Percentiles rank a stretch among this genome's conserved stretches.
Conservation (phyloP, 1,140 invertebrate species). For the Hylaeus anthracinus region DNA sequence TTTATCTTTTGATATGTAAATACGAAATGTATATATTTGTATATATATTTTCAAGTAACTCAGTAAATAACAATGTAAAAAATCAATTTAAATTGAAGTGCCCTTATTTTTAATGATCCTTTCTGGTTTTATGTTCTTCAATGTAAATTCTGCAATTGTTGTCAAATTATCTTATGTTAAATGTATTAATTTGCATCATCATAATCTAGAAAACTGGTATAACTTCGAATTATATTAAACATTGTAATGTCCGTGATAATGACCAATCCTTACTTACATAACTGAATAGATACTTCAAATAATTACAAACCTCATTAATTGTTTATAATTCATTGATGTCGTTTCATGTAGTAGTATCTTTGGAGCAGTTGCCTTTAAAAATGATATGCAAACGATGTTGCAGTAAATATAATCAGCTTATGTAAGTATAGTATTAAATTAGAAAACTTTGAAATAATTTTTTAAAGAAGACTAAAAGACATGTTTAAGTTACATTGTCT, state of each 20-base stretch:
- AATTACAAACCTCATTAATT: neutral
- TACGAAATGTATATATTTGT: constrained; percentile 2
- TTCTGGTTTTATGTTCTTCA: constrained; percentile 31
- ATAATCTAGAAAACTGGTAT: constrained; percentile 24
- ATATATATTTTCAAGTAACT: neutral
- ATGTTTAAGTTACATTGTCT: neutral
- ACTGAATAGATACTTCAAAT: neutral
- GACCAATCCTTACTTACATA: constrained; percentile 18
- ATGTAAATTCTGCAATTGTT: constrained; percentile 23
- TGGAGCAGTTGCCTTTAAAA: neutral
- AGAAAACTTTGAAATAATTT: neutral
- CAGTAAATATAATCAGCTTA: neutral
- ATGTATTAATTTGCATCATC: constrained; percentile 11
- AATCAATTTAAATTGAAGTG: neutral
- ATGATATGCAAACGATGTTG: neutral
- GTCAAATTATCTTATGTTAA: constrained; percentile 24
- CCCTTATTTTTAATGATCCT: constrained; percentile 4
- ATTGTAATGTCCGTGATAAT: constrained; percentile 28
- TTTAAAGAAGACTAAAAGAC: neutral
- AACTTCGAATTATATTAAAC: constrained; percentile 4
- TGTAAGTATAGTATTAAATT: constrained; percentile 21
- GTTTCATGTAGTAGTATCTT: constrained; percentile 2
- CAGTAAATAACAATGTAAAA: neutral
- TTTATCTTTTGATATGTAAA: neutral
- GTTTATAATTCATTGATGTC: constrained; percentile 23